Conservation (phyloP, 2,888 invertebrate genomes). For the Thymelicus sylvestris region DNA sequence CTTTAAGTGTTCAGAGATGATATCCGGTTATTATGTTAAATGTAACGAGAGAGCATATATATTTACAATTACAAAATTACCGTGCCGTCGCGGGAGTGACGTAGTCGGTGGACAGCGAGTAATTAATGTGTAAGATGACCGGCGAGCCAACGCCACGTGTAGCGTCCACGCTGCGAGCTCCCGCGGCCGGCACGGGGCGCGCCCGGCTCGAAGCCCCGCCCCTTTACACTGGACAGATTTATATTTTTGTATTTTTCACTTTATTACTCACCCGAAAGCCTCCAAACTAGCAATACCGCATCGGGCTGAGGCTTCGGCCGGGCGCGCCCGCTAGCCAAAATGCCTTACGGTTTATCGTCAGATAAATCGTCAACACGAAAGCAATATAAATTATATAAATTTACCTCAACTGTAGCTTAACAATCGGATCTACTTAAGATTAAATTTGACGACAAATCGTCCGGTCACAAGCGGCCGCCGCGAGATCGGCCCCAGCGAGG, state of each 20-base stretch:
- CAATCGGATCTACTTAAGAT: conserved; percentile 15
- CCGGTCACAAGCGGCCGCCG: conserved; percentile 46
- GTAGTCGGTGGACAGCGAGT: not conserved
- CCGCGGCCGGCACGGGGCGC: conserved; percentile 58
- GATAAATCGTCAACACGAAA: conserved; percentile 26
- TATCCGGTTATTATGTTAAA: conserved; percentile 73
- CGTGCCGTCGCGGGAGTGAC: conserved; percentile 60
- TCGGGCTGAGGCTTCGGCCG: conserved; percentile 50
- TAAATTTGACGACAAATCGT: conserved; percentile 46
- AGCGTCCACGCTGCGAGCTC: conserved; percentile 51
- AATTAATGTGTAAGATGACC: not conserved
- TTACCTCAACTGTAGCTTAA: conserved; percentile 13
- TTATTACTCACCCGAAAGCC: conserved; percentile 38
- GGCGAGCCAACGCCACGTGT: not conserved
- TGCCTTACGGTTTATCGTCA: conserved; percentile 44
- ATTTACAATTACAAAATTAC: conserved; percentile 56
- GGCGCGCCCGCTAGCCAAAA: conserved; percentile 46
- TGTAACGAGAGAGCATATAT: conserved; percentile 68
- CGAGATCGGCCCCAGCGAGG: conserved; percentile 44
- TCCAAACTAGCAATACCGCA: conserved; percentile 40
- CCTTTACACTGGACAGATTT: conserved; percentile 49
- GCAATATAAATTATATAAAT: conserved; percentile 8
- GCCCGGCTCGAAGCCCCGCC: conserved; percentile 56
- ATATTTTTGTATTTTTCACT: conserved; percentile 55
- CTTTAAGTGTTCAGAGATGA: conserved; percentile 84